Base-by-base conservation (phyloP, 2,797 vertebrate species). In the Etheostoma nigrum region DNA sequence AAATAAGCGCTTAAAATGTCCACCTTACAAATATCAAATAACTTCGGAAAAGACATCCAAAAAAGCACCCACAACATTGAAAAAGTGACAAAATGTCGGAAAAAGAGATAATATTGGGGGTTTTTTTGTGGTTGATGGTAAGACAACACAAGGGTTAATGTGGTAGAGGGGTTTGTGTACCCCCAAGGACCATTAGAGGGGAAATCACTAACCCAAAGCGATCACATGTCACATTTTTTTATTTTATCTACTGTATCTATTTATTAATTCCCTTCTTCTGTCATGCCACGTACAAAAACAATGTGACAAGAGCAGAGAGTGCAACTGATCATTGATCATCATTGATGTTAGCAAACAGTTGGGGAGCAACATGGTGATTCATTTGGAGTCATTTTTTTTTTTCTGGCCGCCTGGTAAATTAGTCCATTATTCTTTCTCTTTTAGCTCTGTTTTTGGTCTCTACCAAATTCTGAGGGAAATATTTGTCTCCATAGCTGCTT, bases 361-460 rank as follows among this genome's bases (percentile, higher is more conserved):
- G 16, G 1, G 48, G 6, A 63, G 47, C 45, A 5, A n/a, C 60
- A 7, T 0, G 3, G 8, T 30, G 3, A 14, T 27, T 30, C 45
- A 30, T 14, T 8, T 14, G 11, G 44, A 19, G 18, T 63, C 3
- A 11, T 40, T 36, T 36, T 40, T 40, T 40, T 40, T 40, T 12
- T 40, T 40, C 36, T 40, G 10, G 10, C 36, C 36, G 11, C 36
- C 3, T 11, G 36, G 10, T 40, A 11, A 11, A 40, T 40, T 40
- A 11, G 36, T 40, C 18, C 0, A 48, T 19, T 64, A 25, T 16
- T 36, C 21, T 14, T 2, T 6, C 13, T 66, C 40, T 55, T 75
- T 36, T 27, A 52, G 1, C 57, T 75, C 49, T 0, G 3, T 47
- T 25, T 62, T 77, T 65, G 61, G 61, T 59, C 54, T 47, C 67